Conservation (phyloP, 1,140 invertebrate species). For the Eumeta japonica region DNA sequence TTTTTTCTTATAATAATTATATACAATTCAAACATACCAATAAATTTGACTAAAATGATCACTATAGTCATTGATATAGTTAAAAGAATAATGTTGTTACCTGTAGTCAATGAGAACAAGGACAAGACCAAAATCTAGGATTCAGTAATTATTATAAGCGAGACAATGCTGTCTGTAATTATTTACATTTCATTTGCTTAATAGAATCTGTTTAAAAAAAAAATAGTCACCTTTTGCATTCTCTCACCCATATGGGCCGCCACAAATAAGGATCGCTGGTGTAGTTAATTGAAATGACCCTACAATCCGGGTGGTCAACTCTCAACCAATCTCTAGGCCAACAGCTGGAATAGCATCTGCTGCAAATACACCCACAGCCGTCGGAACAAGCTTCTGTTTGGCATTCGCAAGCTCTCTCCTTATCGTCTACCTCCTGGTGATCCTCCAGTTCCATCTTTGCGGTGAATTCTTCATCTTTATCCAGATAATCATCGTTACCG, state of each 20-base stretch:
- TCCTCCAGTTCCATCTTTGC: no score
- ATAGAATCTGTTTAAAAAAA: constrained; percentile 6
- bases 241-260: constrained; percentile 67
- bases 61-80: no score
- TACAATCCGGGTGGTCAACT: constrained; percentile 63
- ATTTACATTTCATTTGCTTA: background rate
- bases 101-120: no score
- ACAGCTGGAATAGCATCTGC: constrained; percentile 59
- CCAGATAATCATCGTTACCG: background rate
- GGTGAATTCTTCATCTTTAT: background rate
- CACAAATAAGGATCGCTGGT: constrained; percentile 69
- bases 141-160: background rate
- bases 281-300: constrained; percentile 70
- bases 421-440: no score
- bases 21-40: no score
- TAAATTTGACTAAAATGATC: no score
- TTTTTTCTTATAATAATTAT: no score
- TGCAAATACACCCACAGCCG: constrained; percentile 41
- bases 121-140: background rate
- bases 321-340: constrained; percentile 72
- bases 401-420: background rate
- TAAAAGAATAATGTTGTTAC: no score
- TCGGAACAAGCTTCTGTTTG: constrained; percentile 15
- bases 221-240: constrained; percentile 57
- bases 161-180: background rate